phyloP scores from a whole-genome alignment of 2,797 vertebrate genomes.

The Macrochelys suwanniensis region DNA sequence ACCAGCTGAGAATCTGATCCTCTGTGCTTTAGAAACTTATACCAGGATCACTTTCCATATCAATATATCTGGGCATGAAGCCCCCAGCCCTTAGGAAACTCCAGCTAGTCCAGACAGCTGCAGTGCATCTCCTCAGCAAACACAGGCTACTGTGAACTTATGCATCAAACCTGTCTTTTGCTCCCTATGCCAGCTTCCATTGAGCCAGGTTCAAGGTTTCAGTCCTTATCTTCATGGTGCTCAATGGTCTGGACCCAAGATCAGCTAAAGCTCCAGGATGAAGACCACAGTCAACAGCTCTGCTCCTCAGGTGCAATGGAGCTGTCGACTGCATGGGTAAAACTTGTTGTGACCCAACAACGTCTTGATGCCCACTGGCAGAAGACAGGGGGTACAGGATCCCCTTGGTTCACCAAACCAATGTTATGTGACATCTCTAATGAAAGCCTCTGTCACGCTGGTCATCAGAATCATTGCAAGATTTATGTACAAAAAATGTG shows the following conservation, averaged over 20 bases:
- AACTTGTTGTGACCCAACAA: neutral
- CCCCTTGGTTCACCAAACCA: too few species aligned
- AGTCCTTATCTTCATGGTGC: neutral
- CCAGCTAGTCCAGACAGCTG: neutral
- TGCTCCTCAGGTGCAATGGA: neutral
- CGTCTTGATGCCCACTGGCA: neutral
- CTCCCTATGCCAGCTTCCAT: neutral
- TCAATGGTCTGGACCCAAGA: neutral
- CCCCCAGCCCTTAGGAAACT: neutral
- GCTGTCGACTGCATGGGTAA: neutral
- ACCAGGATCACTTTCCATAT: neutral
- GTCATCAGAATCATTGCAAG: neutral
- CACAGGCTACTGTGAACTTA: neutral
- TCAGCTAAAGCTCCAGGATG: neutral
- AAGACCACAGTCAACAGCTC: neutral
- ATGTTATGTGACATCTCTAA: neutral
- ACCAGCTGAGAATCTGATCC: neutral
- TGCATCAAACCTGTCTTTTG: neutral
- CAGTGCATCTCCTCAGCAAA: neutral
- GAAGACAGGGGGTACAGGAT: neutral
- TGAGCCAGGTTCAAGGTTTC: neutral
- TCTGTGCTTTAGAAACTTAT: neutral
- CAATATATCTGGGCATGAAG: neutral
- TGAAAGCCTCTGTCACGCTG: neutral
- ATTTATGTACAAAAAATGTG: neutral